Base-by-base conservation (phyloP, 2,113 vertebrate species). In the Meleagris gallopavo region DNA sequence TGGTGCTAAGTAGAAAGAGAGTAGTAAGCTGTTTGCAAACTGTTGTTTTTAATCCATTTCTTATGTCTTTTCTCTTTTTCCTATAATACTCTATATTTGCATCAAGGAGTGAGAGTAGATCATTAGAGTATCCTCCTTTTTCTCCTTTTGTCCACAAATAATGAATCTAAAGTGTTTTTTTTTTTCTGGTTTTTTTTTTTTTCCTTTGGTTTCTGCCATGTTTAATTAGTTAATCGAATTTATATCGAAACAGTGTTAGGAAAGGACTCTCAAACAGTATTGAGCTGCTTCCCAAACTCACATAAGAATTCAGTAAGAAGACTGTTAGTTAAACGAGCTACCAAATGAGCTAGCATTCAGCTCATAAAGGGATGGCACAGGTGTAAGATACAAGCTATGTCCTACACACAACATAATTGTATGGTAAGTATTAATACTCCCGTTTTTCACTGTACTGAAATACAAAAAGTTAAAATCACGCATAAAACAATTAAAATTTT, bases 391-490 rank as follows among this genome's bases (percentile, higher is more conserved):
- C 93, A 94, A 80, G 38, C 58, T 67, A 54, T 74, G 60, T 91
- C n/a, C 34, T 54, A 27, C 41, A 34, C 13, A 61, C 19, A 52
- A 45, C 46, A 55, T n/a, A 46, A 27, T 72, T 80, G 36, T 83
- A 34, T 46, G 70, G 57, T 40, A 89, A 70, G 77, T 72, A 27
- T 89, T 78, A 88, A 46, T 83, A 54, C 62, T 75, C 79, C 60
- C 41, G 9, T 38, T 88, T 91, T 75, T 72, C 27, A 43, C 15
- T 67, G 15, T 81, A 71, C 34, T 90, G 76, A 90, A 97, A 93
- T 80, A 30, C 27, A 79, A 46, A 18, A 85, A 89, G 11, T 86
- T 94, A 64, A 89, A 89, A 91, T 66, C 58, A 41, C 74, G 61
- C 70, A 65, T 55, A 76, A 90, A 89, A 16, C 52, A 91, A 89